Percentiles rank a stretch among this genome's conserved stretches.
Conservation (phyloP, 1,140 invertebrate species). For the Bombus waltoni region DNA sequence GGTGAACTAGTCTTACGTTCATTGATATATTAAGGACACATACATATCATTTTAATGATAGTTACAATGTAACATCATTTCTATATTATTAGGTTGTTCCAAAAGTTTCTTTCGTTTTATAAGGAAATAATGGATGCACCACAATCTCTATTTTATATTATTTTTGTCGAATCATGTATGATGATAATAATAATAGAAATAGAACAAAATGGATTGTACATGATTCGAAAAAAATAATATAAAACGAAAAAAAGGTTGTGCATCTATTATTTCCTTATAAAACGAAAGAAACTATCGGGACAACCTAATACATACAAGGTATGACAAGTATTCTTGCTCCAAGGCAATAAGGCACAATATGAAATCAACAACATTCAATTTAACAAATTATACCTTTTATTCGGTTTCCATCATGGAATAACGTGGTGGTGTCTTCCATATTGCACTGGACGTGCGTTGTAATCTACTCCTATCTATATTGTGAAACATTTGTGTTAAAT, state of each 20-base stretch:
- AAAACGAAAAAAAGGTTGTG: too few relatives aligned
- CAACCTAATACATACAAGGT: background rate
- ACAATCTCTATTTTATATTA: too few relatives aligned
- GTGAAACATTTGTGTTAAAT: conserved; percentile 87
- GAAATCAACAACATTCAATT: conserved; percentile 15
- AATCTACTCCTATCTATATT: conserved; percentile 85
- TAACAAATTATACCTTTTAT: conserved; percentile 1
- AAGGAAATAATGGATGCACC: too few relatives aligned
- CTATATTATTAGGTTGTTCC: background rate
- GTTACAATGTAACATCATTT: conserved; percentile 19
- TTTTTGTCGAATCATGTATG: too few relatives aligned
- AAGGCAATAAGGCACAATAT: conserved; percentile 1
- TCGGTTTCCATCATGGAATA: conserved; percentile 78
- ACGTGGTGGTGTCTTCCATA: conserved; percentile 87
- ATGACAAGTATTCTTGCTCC: background rate
- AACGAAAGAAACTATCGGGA: too few relatives aligned
- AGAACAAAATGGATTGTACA: too few relatives aligned
- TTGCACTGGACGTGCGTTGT: conserved; percentile 87
- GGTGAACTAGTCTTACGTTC: background rate
- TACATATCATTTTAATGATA: conserved; percentile 4
- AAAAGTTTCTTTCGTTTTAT: too few relatives aligned
- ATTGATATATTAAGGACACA: background rate
- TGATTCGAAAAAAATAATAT: too few relatives aligned
- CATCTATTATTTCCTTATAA: too few relatives aligned
- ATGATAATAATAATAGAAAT: too few relatives aligned